These are phyloP conservation scores for Pionites leucogaster DNA, from an alignment of 2,113 vertebrate species.

Conservation along the genomic window DNA sequence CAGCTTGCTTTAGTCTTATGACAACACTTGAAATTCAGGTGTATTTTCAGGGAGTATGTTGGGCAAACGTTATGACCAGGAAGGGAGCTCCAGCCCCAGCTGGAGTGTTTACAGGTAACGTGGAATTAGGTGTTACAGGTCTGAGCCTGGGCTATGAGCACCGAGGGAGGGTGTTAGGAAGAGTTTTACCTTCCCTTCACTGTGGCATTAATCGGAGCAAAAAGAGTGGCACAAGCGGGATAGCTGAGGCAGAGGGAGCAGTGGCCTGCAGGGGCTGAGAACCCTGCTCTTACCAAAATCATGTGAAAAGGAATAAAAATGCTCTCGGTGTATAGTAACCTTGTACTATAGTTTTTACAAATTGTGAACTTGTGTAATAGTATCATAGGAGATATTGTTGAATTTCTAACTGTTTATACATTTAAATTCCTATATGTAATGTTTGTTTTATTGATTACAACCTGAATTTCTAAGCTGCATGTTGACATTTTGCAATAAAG, in stretches of 20 bases:
- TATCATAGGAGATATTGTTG: conserved; percentile 89
- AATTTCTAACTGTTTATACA: conserved; percentile 99
- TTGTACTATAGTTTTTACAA: conserved; percentile 90
- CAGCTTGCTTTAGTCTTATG: not conserved
- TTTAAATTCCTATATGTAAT: conserved; percentile 98
- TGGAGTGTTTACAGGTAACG: not conserved
- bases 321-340: conserved; percentile 81
- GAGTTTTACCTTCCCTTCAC: not conserved
- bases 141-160: not conserved
- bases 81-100: not conserved
- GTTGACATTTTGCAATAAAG: conserved; percentile 99
- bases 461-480: conserved; percentile 98
- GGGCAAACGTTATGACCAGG: not conserved
- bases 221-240: not conserved
- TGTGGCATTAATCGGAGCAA: not conserved
- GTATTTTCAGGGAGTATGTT: not conserved
- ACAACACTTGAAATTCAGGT: not conserved
- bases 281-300: conserved; percentile 60
- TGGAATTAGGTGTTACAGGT: not conserved
- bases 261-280: not conserved
- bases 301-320: conserved; percentile 81
- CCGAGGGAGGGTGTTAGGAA: not conserved
- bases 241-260: not conserved
- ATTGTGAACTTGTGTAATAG: conserved; percentile 92
- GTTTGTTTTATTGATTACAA: conserved; percentile 98